Evolutionary conservation across 2,888 invertebrate species (phyloP).

Genomic region (Artemia sinica): DNA sequence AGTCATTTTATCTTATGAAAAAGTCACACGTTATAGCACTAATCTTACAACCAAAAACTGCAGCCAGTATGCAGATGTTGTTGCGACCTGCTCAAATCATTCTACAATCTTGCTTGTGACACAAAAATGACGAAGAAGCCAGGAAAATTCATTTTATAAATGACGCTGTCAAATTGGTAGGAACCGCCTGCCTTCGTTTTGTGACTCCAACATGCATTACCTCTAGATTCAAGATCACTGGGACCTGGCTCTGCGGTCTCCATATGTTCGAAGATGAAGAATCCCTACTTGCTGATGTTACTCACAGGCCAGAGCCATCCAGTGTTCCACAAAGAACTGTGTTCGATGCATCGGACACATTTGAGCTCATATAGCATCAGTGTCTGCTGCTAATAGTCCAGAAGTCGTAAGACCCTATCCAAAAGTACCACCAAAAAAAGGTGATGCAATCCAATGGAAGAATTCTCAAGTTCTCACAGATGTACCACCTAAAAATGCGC

Average conservation of each 20-base stretch:
- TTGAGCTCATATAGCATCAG: too few relatives aligned
- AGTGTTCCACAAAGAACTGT: too few relatives aligned
- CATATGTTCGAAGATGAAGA: constrained; percentile 13
- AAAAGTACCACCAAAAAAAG: too few relatives aligned
- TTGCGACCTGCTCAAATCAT: constrained; percentile 19
- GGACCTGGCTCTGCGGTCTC: constrained; percentile 14
- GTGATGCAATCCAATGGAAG: too few relatives aligned
- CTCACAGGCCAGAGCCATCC: neutral
- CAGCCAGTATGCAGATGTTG: neutral
- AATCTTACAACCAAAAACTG: constrained; percentile 15
- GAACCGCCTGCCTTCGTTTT: constrained; percentile 3
- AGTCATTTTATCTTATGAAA: constrained; percentile 14
- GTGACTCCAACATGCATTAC: constrained; percentile 13
- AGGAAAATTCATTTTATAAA: constrained; percentile 20
- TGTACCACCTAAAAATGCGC: too few relatives aligned
- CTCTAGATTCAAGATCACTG: constrained; percentile 7
- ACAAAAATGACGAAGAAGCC: constrained; percentile 16
- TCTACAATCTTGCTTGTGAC: constrained; percentile 19
- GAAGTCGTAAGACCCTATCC: too few relatives aligned
- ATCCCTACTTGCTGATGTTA: constrained; percentile 5
- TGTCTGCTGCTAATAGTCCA: too few relatives aligned
- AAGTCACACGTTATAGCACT: constrained; percentile 17
- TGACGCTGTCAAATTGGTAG: constrained; percentile 12
- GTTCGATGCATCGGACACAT: too few relatives aligned
- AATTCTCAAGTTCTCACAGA: too few relatives aligned